phyloP scores from a whole-genome alignment of 2,888 invertebrate species.

The Andricus quercusramuli region DNA sequence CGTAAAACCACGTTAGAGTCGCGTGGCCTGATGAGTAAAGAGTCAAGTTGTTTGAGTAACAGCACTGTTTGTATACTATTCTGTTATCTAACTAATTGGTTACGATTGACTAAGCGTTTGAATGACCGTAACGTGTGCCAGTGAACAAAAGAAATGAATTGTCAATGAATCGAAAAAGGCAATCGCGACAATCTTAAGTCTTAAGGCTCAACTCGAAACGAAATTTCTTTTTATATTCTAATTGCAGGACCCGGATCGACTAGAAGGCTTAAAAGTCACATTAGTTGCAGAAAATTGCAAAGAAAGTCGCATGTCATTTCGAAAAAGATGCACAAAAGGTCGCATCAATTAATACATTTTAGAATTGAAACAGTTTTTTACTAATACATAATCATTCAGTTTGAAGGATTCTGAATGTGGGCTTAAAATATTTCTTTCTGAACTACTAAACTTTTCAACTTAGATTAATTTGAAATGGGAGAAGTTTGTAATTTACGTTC shows the following conservation, averaged over 20 bases:
- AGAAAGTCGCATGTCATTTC: too few species aligned
- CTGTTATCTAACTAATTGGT: slow-evolving; percentile 53
- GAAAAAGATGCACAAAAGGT: too few species aligned
- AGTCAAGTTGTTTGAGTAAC: slow-evolving; percentile 50
- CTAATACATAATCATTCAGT: too few species aligned
- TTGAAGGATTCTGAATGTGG: too few species aligned
- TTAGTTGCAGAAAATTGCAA: too few species aligned
- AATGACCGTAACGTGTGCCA: slow-evolving; percentile 41
- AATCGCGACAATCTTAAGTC: background rate
- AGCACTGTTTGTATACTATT: slow-evolving; percentile 53
- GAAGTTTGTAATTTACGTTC: too few species aligned
- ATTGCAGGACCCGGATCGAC: too few species aligned
- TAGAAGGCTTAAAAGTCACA: too few species aligned
- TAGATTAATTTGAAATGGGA: too few species aligned
- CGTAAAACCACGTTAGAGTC: slow-evolving; percentile 54
- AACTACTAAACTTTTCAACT: too few species aligned
- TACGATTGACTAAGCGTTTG: slow-evolving; percentile 52
- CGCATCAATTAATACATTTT: too few species aligned
- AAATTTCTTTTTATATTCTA: background rate
- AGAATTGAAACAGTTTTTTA: background rate
- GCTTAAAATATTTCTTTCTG: too few species aligned
- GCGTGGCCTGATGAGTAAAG: slow-evolving; percentile 50
- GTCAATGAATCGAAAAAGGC: background rate
- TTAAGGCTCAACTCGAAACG: background rate
- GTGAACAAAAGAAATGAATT: slow-evolving; percentile 17